phyloP scores from a whole-genome alignment of 2,113 vertebrate genomes.

The Brachypodius melanocephalos region DNA sequence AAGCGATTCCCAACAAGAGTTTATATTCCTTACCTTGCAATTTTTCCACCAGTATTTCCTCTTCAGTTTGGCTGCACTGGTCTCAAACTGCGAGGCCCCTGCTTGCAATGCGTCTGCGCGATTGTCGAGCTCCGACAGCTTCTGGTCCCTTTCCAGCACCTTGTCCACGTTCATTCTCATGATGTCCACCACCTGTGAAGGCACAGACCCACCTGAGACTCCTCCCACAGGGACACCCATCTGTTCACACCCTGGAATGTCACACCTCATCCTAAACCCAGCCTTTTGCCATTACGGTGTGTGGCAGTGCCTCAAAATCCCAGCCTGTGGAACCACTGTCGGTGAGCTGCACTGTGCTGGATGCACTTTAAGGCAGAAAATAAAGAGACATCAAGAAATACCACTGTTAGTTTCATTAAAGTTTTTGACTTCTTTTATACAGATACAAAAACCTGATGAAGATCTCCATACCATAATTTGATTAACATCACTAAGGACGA shows the following conservation, averaged over 20 bases:
- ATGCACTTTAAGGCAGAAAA: not conserved
- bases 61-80: constrained; percentile 86
- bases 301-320: not conserved
- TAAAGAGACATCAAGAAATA: not conserved
- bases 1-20: not conserved
- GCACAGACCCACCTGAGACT: not conserved
- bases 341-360: not conserved
- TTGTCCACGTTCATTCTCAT: constrained; percentile 74
- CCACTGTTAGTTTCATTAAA: not conserved
- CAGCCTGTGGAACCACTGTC: not conserved
- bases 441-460: not conserved
- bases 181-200: constrained; percentile 70
- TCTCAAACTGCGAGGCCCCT: constrained; percentile 74
- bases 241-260: not conserved
- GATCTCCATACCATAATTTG: not conserved
- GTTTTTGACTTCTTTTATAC: not conserved
- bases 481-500: not conserved
- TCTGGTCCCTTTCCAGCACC: constrained; percentile 72
- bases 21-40: constrained; percentile 78
- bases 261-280: not conserved
- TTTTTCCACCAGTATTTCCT: constrained; percentile 95
- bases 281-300: not conserved
- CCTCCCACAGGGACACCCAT: not conserved
- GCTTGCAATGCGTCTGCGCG: constrained; percentile 73
- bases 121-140: constrained; percentile 71